Evolutionary conservation across 1,140 invertebrate species (phyloP), one percentile per base, ranked within the genome.

Genomic region (Anagrus nilaparvatae): DNA sequence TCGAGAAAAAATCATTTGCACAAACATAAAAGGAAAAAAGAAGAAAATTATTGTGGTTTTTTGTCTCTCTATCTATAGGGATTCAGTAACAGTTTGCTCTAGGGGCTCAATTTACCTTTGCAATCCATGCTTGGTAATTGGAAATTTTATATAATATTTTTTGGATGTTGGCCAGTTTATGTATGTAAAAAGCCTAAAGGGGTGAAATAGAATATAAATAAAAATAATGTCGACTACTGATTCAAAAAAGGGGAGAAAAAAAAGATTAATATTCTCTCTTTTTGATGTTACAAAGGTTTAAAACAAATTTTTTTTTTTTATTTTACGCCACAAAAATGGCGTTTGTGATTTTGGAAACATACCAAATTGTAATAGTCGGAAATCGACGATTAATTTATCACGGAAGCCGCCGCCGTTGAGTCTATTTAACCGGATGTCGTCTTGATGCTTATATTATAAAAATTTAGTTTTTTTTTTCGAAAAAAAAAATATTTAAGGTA

Each of bases 381-480:
- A 61, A 65, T 66, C 59, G 61, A 61, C 58, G 61, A 65, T 65
- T 67, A 65, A 67, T 64, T 65, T 62, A 61, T 65, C 61, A 63
- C 51, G 49, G 50, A 61, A 55, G 50, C 53, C 50, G 50, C 47
- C n/a, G 25, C 38, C 39, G 33, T 14, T 6, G 31, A 21, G 32
- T 44, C 42, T 47, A 44, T 46, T 46, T 51, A 49, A 48, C 33
- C 40, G 47, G 31, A 29, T 20, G 14, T 47, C 34, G 35, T n/a
- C n/a, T n/a, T n/a, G n/a, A n/a, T n/a, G n/a, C n/a, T n/a, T n/a
- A n/a, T n/a, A n/a, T n/a, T n/a, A n/a, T n/a, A n/a, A n/a, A n/a
- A n/a, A n/a, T n/a, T n/a, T n/a, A n/a, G n/a, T n/a, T n/a, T n/a
- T n/a, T n/a, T n/a, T n/a, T n/a, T n/a, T n/a, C n/a, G n/a, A n/a